Percentiles rank a stretch among this genome's conserved stretches.
Conservation (phyloP, 1,140 invertebrate species). For the Ctenoplectra terminalis region DNA sequence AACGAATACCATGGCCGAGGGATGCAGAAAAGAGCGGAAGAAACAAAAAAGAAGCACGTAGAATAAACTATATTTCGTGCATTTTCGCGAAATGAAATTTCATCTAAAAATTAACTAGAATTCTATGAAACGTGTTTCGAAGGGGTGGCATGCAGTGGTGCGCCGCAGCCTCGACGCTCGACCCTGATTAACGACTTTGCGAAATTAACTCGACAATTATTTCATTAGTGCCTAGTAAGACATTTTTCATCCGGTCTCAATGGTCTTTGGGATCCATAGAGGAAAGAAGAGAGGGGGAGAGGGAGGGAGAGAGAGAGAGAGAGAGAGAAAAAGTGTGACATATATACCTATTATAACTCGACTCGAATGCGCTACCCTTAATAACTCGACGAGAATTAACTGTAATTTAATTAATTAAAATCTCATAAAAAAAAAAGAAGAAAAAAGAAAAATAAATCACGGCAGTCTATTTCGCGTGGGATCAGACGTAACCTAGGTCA, state of each 20-base stretch:
- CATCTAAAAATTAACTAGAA: slow-evolving; percentile 43
- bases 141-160: slow-evolving; percentile 6
- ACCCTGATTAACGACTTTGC: slow-evolving; percentile 48
- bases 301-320: not conserved
- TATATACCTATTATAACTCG: not conserved
- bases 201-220: slow-evolving; percentile 57
- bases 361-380: slow-evolving; percentile 41
- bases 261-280: slow-evolving; percentile 34
- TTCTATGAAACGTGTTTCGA: slow-evolving; percentile 8
- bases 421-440: slow-evolving; percentile 17
- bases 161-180: slow-evolving; percentile 16
- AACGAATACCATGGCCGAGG: not conserved
- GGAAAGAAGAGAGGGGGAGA: not conserved
- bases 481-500: slow-evolving; percentile 14
- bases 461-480: not conserved
- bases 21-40: not conserved
- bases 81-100: slow-evolving; percentile 29
- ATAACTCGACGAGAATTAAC: slow-evolving; percentile 54
- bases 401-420: slow-evolving; percentile 64
- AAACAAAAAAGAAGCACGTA: not conserved
- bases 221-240: slow-evolving; percentile 44
- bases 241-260: slow-evolving; percentile 52
- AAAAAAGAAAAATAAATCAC: not conserved
- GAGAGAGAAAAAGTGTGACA: too few species aligned
- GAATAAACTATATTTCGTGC: not conserved